phyloP scores from a whole-genome alignment of 2,888 invertebrate species.

The Mesochorus sp. region DNA sequence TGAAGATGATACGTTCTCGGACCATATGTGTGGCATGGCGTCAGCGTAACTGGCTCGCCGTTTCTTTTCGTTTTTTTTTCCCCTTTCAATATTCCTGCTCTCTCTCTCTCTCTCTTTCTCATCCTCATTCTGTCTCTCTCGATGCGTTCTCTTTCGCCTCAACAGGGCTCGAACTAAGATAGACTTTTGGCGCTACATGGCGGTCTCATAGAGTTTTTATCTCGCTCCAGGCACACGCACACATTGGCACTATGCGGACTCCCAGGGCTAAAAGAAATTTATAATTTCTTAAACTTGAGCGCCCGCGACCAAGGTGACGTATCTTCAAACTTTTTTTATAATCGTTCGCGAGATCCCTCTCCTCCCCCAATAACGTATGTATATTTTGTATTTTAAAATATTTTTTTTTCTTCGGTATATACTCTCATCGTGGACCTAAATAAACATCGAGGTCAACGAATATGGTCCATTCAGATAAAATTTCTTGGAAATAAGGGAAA shows the following conservation, averaged over 20 bases:
- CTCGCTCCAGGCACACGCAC: too few species aligned
- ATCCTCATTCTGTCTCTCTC: conserved; percentile 31
- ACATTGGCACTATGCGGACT: conserved; percentile 24
- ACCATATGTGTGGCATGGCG: conserved; percentile 65
- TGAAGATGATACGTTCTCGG: conserved; percentile 57
- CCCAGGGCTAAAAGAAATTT: conserved; percentile 60
- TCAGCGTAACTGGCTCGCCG: conserved; percentile 58
- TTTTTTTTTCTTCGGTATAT: too few species aligned
- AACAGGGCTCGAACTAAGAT: too few species aligned
- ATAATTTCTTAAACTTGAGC: conserved; percentile 78
- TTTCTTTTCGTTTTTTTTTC: conserved; percentile 34
- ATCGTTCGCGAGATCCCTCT: conserved; percentile 15
- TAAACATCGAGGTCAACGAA: not conserved
- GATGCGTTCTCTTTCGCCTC: not conserved
- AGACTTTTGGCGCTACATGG: too few species aligned
- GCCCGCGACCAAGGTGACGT: conserved; percentile 71
- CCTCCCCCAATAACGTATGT: too few species aligned
- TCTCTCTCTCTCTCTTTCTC: conserved; percentile 3
- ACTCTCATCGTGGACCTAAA: too few species aligned
- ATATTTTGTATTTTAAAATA: too few species aligned
- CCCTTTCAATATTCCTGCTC: not conserved
- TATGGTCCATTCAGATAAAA: conserved; percentile 4
- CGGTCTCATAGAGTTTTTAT: too few species aligned
- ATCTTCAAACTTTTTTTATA: conserved; percentile 59
- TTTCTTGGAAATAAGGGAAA: too few species aligned